Evolutionary conservation across 2,113 vertebrate genomes (phyloP), one percentile per base, ranked within the genome.

Genomic region (Eulemur macaco): DNA sequence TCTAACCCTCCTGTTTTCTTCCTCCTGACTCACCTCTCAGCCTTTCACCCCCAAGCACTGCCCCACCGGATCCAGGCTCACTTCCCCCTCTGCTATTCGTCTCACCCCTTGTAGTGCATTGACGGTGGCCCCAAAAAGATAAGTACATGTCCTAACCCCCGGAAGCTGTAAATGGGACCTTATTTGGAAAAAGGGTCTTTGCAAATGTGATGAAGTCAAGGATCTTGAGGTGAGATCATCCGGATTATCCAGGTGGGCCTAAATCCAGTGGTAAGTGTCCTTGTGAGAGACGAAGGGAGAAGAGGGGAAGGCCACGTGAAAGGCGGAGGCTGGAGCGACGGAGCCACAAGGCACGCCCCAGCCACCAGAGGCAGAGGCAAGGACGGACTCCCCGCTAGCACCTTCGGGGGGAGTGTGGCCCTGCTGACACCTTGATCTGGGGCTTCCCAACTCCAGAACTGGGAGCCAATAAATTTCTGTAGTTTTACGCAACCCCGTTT

Each of bases 291-390:
- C 25, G 29, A 10, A 13, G 31, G 31, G 77, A 78, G n/a, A 68
- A 14, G 58, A 81, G 37, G 50, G 73, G 42, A 2, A 54, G 60
- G 39, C 31, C 17, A 7, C 0, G 1, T 6, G 68, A 66, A 17
- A 63, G 84, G 45, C 21, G 13, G 80, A n/a, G 47, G 9, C 0
- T 4, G 15, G 23, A 52, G 37, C 4, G 34, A 12, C 0, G 6
- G 0, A 2, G 20, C 37, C 66, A 2, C n/a, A 6, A 1, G 25
- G 63, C 37, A n/a, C 0, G 8, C 18, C 1, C 64, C 2, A 2
- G 25, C 17, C 11, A 14, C 8, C 20, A 39, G 89, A 39, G 56
- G 3, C n/a, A n/a, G 37, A 45, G 83, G 9, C 73, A 64, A 12
- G 54, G 39, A 21, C 15, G 21, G 27, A 8, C 0, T 11, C 34